Conservation (phyloP, 2,113 vertebrate species). For the Ophiodon elongatus region DNA sequence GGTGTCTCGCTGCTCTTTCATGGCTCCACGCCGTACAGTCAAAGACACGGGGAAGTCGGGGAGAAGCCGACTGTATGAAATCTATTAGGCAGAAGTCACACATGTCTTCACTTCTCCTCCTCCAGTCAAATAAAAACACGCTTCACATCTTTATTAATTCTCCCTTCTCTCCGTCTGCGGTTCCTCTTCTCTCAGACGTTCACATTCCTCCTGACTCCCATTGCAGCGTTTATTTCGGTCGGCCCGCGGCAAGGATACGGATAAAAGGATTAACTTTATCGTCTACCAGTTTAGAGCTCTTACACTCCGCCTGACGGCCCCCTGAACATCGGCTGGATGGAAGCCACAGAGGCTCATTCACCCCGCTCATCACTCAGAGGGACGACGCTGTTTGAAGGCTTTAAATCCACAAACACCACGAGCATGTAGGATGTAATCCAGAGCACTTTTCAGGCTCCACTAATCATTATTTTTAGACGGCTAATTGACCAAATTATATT, state of each 20-base stretch:
- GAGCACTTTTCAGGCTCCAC: background rate
- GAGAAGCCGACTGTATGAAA: background rate
- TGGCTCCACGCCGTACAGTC: background rate
- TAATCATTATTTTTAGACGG: too few relatives aligned
- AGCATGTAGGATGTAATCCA: background rate
- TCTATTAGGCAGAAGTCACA: slow-evolving; percentile 8
- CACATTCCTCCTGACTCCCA: slow-evolving; percentile 41
- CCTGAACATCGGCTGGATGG: slow-evolving; percentile 67
- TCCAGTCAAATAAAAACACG: slow-evolving; percentile 6
- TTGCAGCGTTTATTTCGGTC: slow-evolving; percentile 52
- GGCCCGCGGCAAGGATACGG: slow-evolving; percentile 64
- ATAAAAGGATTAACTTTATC: slow-evolving; percentile 76
- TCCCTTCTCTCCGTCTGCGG: background rate
- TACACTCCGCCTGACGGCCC: slow-evolving; percentile 67
- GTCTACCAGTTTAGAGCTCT: slow-evolving; percentile 64
- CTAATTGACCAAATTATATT: background rate
- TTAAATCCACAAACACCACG: background rate
- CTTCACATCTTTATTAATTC: slow-evolving; percentile 22
- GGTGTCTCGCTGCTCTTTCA: background rate
- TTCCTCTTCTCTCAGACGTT: slow-evolving; percentile 19
- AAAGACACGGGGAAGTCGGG: background rate
- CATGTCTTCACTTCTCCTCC: background rate
- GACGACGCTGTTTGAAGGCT: slow-evolving; percentile 27
- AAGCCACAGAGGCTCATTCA: slow-evolving; percentile 59
- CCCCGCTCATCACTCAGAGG: slow-evolving; percentile 36